Percentiles rank a stretch among this genome's conserved stretches.
Evolutionary conservation across 2,113 vertebrate species (phyloP).

Genomic region (Zapus hudsonius): DNA sequence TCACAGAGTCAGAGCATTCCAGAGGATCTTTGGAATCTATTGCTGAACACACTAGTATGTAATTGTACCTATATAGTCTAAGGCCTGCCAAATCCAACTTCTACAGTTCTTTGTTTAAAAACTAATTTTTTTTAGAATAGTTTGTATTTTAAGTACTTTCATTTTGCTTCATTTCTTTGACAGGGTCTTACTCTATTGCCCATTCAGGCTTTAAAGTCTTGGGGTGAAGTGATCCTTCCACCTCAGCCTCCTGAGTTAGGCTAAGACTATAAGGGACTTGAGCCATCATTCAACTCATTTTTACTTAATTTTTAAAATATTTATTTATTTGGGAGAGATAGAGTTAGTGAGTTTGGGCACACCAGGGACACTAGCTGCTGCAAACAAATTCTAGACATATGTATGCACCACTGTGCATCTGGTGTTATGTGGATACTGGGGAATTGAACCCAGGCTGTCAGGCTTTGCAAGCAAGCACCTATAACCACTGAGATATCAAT

Average conservation of each 20-base stretch:
- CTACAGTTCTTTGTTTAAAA: conserved; percentile 34
- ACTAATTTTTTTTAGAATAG: conserved; percentile 1
- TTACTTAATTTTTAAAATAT: no score
- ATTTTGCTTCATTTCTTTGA: conserved; percentile 20
- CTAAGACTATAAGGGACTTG: not conserved
- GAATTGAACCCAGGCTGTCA: no score
- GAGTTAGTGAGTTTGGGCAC: no score
- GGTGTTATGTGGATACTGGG: no score
- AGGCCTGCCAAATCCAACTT: not conserved
- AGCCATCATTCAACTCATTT: not conserved
- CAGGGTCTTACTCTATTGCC: not conserved
- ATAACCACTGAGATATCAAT: no score
- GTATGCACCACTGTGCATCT: no score
- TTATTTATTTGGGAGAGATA: no score
- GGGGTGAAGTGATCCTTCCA: not conserved
- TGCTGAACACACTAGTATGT: conserved; percentile 87
- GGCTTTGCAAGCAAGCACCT: no score
- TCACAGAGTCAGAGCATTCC: conserved; percentile 86
- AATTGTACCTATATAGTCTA: not conserved
- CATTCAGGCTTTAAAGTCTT: not conserved
- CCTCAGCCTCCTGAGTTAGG: not conserved
- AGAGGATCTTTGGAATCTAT: conserved; percentile 85
- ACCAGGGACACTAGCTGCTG: no score
- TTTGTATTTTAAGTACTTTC: conserved; percentile 38
- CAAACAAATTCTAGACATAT: no score